Base-by-base conservation (phyloP, 2,797 vertebrate genomes). In the Anguilla megastoma region DNA sequence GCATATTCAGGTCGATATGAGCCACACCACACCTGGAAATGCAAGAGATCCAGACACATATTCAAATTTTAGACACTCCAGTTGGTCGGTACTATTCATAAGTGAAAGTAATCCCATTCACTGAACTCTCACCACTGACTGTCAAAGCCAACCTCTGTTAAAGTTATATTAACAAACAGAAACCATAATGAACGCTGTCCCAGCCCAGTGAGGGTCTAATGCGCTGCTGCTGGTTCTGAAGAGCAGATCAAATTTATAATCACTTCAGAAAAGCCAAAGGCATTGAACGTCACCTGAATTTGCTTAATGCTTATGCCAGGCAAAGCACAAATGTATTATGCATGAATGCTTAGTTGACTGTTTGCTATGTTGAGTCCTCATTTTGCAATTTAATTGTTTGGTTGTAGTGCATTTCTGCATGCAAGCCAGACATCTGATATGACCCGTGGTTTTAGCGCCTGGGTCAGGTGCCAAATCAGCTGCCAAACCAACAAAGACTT, bases 1-100 rank as follows among this genome's bases (percentile, higher is more conserved):
- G 98, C 98, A 1, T 97, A 99, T 90, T 99, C 98, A 0, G 98
- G 98, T 86, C 98, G 96, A 95, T 99, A 99, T 90, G 98, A 97
- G 2, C 98, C 98, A 63, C 98, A 99, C 98, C 98, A 99, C 36
- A 99, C 98, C 98, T 99, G 85, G 4, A 90, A 83, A 69, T 63
- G 14, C n/a, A 41, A 16, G 45, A n/a, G 14, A 21, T 48, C 18
- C 45, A 84, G 79, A 41, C 33, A 86, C 41, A 50, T 2, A 69
- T 41, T 24, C 58, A 86, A 86, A 8, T 69, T 69, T 9, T 12
- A 74, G 30, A 30, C 58, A 66, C 58, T 66, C 10, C 48, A 56
- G 48, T 30, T 84, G 18, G 48, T 50, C 45, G 18, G 45, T 14
- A 30, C 69, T 52, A 33, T 74, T 36, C 7, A n/a, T 48, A 7